Percentiles rank a stretch among this genome's conserved stretches.
These are phyloP conservation scores for Synergus laeviventris DNA, from an alignment of 2,888 invertebrate species.

Conservation along the genomic window DNA sequence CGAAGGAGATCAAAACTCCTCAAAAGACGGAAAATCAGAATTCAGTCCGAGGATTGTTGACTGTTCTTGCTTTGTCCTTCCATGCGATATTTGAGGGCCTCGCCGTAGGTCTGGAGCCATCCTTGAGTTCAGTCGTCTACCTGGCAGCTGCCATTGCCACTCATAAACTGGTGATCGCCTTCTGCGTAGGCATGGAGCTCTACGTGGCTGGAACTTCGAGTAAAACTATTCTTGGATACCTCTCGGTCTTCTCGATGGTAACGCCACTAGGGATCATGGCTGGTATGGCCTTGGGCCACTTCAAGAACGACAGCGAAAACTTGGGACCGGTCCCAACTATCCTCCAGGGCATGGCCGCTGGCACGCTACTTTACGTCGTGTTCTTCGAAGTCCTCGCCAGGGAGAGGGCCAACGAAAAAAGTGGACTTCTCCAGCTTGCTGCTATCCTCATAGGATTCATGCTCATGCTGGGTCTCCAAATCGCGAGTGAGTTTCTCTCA, in stretches of 20 bases:
- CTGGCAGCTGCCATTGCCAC: constrained; percentile 82
- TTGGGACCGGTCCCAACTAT: constrained; percentile 77
- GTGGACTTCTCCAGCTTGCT: constrained; percentile 79
- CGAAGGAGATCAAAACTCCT: constrained; percentile 45
- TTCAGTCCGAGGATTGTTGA: constrained; percentile 79
- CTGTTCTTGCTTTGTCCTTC: constrained; percentile 82
- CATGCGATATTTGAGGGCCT: constrained; percentile 84
- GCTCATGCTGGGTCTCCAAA: constrained; percentile 79
- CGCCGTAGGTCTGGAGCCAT: constrained; percentile 82
- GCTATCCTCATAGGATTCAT: constrained; percentile 79
- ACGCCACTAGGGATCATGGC: constrained; percentile 83
- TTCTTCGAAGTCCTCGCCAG: constrained; percentile 89
- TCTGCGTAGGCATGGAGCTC: constrained; percentile 82
- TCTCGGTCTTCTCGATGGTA: constrained; percentile 81
- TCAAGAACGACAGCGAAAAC: constrained; percentile 74
- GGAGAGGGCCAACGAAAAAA: constrained; percentile 80
- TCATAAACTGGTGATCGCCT: constrained; percentile 82
- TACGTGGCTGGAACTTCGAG: constrained; percentile 76
- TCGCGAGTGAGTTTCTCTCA: constrained; percentile 69
- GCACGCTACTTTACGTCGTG: constrained; percentile 87
- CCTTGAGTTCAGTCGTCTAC: constrained; percentile 77
- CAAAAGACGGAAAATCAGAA: constrained; percentile 70
- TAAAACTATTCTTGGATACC: constrained; percentile 79
- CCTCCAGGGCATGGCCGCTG: constrained; percentile 86
- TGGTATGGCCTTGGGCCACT: constrained; percentile 78